Conservation (phyloP, 1,140 invertebrate genomes). For the Zaprionus ghesquierei region DNA sequence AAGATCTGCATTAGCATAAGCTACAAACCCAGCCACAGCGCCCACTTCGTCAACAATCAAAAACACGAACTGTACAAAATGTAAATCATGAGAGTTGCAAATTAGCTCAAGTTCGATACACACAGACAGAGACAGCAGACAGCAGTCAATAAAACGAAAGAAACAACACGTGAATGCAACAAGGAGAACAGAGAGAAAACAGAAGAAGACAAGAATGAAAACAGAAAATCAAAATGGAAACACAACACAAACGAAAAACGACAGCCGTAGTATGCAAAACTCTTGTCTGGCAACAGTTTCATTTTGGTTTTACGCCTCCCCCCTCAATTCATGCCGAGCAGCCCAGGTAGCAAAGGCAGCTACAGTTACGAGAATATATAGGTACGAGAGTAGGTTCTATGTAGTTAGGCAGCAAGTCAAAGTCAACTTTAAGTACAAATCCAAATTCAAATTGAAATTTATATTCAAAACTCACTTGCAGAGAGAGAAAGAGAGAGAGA, state of each 20-base stretch:
- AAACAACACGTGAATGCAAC: conserved; percentile 6
- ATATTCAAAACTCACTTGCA: conserved; percentile 51
- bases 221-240: background rate
- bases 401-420: conserved; percentile 60
- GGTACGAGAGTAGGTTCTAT: conserved; percentile 15
- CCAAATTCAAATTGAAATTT: conserved; percentile 42
- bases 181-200: background rate
- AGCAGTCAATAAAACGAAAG: conserved; percentile 32
- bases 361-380: conserved; percentile 13
- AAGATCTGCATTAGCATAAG: conserved; percentile 33
- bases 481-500: conserved; percentile 17
- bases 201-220: background rate
- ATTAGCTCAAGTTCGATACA: conserved; percentile 31
- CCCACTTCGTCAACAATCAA: conserved; percentile 18
- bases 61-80: conserved; percentile 45
- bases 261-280: background rate
- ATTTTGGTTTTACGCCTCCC: too few relatives aligned
- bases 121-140: conserved; percentile 25
- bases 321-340: conserved; percentile 30
- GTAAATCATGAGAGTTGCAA: conserved; percentile 45
- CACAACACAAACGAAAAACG: background rate
- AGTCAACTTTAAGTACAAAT: conserved; percentile 55
- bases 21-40: background rate
- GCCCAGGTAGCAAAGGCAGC: conserved; percentile 41
- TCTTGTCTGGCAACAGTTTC: conserved; percentile 38